These are phyloP conservation scores for Sepiola atlantica DNA, from an alignment of 2,888 invertebrate species.

Conservation along the genomic window DNA sequence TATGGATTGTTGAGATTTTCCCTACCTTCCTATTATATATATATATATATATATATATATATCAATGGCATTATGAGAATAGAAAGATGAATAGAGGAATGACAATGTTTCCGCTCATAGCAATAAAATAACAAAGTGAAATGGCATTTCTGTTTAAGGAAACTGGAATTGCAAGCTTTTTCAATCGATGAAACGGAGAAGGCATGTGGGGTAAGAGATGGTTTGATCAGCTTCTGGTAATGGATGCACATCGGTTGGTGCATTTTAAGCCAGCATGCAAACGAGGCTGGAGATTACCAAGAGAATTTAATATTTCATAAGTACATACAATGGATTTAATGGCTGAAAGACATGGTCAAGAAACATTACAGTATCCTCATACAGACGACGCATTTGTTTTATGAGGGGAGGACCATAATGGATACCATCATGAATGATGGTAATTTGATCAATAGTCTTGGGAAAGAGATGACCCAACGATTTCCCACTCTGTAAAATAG, in stretches of 20 bases:
- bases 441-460: no score
- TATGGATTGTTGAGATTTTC: no score
- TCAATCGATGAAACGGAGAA: not conserved
- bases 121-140: not conserved
- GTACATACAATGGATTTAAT: not conserved
- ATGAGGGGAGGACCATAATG: no score
- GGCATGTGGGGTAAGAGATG: not conserved
- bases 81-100: not conserved
- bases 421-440: no score
- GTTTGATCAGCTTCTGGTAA: not conserved
- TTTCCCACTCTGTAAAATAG: no score
- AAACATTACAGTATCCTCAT: not conserved
- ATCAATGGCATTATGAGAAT: not conserved
- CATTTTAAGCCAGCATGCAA: not conserved
- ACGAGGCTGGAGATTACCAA: not conserved
- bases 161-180: slow-evolving; percentile 15
- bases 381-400: no score
- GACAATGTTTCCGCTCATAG: not conserved
- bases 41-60: no score
- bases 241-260: not conserved
- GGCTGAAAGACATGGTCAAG: not conserved
- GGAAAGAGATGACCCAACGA: no score
- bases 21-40: no score
- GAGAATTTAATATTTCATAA: not conserved
- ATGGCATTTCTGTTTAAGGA: not conserved